Evolutionary conservation across 2,113 vertebrate species (phyloP), one percentile per base, ranked within the genome.

Genomic region (Megaptera novaeangliae): DNA sequence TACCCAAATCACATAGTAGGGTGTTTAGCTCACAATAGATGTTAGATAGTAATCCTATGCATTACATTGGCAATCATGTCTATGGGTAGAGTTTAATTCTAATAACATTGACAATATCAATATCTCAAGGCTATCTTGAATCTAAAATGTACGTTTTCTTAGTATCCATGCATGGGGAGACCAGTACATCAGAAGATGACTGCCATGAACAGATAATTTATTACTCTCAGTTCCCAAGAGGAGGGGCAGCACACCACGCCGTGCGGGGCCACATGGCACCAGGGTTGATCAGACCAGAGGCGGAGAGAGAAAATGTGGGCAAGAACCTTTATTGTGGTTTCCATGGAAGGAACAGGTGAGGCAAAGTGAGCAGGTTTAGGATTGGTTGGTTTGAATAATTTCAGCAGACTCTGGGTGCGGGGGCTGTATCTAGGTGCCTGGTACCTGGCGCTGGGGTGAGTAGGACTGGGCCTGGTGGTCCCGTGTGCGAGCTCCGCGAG

Each of bases 401-500:
- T 80, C 29, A 20, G 39, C 64, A 66, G 64, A 12, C 34, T 66
- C 39, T 4, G 61, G 13, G 3, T 23, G 8, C 25, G 20, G 52
- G 34, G 21, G 31, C 29, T 7, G 1, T 49, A 29, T 59, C 36
- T 21, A 55, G 61, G 12, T 39, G n/a, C 18, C 20, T 64, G 29
- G 23, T 27, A 3, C n/a, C 25, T 23, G 74, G 61, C 49, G 39
- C 52, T 29, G 34, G 52, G 0, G 36, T 72, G 64, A 8, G 21
- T 66, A 46, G 59, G 23, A 14, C 25, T 23, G 44, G 57, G 23
- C 13, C 25, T 2, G 27, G 13, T 39, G 64, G 29, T 55, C 17
- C 15, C 3, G 8, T 3, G 12, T 23, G 39, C 44, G 80, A 49
- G n/a, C 12, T 31, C 12, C 0, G 0, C 36, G 36, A 15, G 10